Evolutionary conservation across 1,140 invertebrate species (phyloP), one percentile per base, ranked within the genome.

Genomic region (Pentalonia nigronervosa): DNA sequence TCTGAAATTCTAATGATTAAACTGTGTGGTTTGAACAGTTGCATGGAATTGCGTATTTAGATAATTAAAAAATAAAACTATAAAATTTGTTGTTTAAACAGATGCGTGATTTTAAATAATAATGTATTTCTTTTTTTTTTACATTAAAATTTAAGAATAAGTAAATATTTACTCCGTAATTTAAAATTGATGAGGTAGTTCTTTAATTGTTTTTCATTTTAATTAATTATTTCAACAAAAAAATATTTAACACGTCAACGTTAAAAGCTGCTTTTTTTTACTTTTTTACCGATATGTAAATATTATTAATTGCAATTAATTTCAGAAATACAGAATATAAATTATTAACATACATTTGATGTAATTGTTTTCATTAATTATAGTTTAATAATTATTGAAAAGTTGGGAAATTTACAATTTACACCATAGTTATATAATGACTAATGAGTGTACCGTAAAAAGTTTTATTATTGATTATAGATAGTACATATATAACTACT

Each of bases 11-110:
- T 4, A 53, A 53, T 53, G 25, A 21, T 20, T 53, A 53, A 53
- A n/a, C 17, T 86, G 8, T 88, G 7, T 53, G 21, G n/a, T 89
- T 89, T 89, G n/a, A 89, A 53, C 87, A 89, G 86, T 53, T 89
- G 48, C 20, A 34, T 23, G 23, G 6, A 7, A 53, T 34, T 88
- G n/a, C 53, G n/a, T 88, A 50, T 47, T 88, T 53, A 53, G 48
- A 20, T 34, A 23, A 20, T 45, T 34, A 89, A 36, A 53, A 53
- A 36, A 89, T 23, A n/a, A n/a, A 47, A 86, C 17, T 30, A 47
- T n/a, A 45, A 11, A 86, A 41, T 50, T 2, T n/a, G 7, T 53
- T n/a, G 48, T 89, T 53, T 89, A 89, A 89, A 50, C 48, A 89
- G 48, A 36, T 53, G 60, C 60, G 87, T 53, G n/a, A 53, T 89